Evolutionary conservation across 2,797 vertebrate genomes (phyloP).

Genomic region (Passerculus sandwichensis): DNA sequence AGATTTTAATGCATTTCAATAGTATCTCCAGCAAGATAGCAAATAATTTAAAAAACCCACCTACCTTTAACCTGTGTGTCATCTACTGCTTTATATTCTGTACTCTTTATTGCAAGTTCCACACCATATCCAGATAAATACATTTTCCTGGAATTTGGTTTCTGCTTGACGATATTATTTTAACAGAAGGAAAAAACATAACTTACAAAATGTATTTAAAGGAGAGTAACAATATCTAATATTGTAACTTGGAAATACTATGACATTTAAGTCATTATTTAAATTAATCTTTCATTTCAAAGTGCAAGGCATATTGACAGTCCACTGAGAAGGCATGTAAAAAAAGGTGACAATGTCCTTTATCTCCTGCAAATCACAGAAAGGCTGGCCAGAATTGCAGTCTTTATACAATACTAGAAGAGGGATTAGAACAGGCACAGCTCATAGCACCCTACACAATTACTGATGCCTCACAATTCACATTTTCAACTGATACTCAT

Average conservation of each 20-base stretch:
- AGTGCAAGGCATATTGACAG: background rate
- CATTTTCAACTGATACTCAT: background rate
- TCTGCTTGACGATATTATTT: conserved; percentile 75
- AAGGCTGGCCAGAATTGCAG: background rate
- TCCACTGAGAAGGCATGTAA: background rate
- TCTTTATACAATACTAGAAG: background rate
- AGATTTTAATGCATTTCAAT: background rate
- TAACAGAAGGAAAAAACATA: conserved; percentile 9
- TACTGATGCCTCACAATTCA: background rate
- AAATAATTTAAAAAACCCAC: background rate
- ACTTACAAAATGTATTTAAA: background rate
- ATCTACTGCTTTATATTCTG: conserved; percentile 96
- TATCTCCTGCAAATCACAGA: background rate
- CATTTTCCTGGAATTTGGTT: conserved; percentile 84
- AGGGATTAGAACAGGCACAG: background rate
- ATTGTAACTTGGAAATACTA: background rate
- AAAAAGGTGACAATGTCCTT: background rate
- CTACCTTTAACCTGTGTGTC: conserved; percentile 91
- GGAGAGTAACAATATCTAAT: background rate
- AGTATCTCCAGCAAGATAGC: background rate
- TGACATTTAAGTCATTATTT: background rate
- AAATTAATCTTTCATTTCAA: background rate
- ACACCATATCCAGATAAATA: conserved; percentile 95
- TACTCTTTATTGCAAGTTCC: conserved; percentile 96
- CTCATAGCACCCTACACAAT: background rate